phyloP scores from a whole-genome alignment of 2,113 vertebrate species.

The Notechis scutatus region DNA sequence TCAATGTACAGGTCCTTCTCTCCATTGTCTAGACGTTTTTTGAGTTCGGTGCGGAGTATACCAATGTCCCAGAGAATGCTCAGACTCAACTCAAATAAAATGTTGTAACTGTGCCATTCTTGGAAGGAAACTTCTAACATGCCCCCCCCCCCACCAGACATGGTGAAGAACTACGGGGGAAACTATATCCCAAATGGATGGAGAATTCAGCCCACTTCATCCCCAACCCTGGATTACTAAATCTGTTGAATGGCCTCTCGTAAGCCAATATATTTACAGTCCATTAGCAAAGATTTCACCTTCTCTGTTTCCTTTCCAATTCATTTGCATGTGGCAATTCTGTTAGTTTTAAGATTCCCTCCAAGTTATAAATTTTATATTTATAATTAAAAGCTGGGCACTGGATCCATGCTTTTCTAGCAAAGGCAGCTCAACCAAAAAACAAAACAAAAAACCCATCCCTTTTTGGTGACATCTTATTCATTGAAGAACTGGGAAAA shows the following conservation, averaged over 20 bases:
- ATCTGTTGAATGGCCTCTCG: neutral
- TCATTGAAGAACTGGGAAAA: constrained; percentile 36
- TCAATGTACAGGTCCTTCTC: too few species aligned
- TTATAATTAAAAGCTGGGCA: constrained; percentile 13
- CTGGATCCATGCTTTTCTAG: constrained; percentile 11
- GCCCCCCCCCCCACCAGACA: neutral
- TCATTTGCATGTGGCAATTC: neutral
- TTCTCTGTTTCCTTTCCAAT: neutral
- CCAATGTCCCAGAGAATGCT: neutral
- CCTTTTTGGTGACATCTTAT: constrained; percentile 15
- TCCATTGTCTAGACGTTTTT: too few species aligned
- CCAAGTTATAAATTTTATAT: neutral
- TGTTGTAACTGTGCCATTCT: neutral
- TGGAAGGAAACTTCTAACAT: neutral
- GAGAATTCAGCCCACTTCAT: neutral
- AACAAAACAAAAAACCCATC: neutral
- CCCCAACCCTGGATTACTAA: neutral
- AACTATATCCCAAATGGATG: neutral
- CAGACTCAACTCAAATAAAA: neutral
- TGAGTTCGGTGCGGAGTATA: too few species aligned
- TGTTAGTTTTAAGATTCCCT: neutral
- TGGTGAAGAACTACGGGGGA: neutral
- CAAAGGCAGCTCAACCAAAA: constrained; percentile 11
- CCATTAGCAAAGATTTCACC: neutral
- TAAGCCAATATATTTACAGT: neutral